These are phyloP conservation scores for Dyspetes luteomarginatus DNA, from an alignment of 2,888 invertebrate genomes.

Conservation along the genomic window DNA sequence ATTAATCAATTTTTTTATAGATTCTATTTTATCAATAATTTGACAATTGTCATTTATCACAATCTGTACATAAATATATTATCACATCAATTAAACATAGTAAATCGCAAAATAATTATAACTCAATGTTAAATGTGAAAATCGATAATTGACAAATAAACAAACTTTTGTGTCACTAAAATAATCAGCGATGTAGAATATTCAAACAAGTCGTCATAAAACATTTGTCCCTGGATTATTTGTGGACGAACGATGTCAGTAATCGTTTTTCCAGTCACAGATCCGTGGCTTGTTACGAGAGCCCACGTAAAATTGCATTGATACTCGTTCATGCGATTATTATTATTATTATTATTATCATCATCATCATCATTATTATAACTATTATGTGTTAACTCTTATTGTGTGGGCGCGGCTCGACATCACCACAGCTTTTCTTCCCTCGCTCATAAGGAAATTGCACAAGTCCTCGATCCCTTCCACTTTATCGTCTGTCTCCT, in stretches of 20 bases:
- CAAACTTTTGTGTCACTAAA: constrained; percentile 12
- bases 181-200: constrained; percentile 40
- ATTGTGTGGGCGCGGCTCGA: constrained; percentile 41
- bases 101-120: neutral
- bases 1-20: too few species aligned
- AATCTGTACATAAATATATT: too few species aligned
- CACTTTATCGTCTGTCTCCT: constrained; percentile 20
- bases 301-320: constrained; percentile 38
- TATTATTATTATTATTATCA: constrained; percentile 27
- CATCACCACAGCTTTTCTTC: constrained; percentile 42
- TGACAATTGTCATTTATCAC: too few species aligned
- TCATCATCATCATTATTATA: constrained; percentile 24
- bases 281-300: constrained; percentile 32
- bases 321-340: constrained; percentile 45
- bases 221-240: constrained; percentile 36
- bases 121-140: neutral
- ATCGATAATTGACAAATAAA: neutral
- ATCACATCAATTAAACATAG: too few species aligned
- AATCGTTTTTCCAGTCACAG: constrained; percentile 56
- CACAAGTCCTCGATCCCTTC: constrained; percentile 46
- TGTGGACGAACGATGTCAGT: constrained; percentile 39
- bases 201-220: constrained; percentile 25
- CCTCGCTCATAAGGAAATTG: constrained; percentile 45
- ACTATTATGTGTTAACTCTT: constrained; percentile 27
- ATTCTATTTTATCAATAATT: too few species aligned